Percentiles rank a stretch among this genome's conserved stretches.
Evolutionary conservation across 2,888 invertebrate species (phyloP).

Genomic region (Seira sanloemensis): DNA sequence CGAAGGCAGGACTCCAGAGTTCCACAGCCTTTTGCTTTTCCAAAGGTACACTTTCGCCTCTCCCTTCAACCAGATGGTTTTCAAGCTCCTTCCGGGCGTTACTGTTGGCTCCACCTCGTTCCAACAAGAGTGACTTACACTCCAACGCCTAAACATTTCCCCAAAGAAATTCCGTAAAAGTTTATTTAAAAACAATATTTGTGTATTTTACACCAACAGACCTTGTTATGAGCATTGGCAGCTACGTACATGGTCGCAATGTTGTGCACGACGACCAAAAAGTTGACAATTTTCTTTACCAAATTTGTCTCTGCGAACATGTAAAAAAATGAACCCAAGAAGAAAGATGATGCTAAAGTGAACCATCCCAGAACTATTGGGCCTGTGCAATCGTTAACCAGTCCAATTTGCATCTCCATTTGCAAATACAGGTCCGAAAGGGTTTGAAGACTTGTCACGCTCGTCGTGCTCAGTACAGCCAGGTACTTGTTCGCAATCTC

Average conservation of each 20-base stretch:
- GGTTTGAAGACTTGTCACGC: too few species aligned
- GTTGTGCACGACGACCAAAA: not conserved
- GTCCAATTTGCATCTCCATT: constrained; percentile 31
- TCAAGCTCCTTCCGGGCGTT: not conserved
- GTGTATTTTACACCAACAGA: not conserved
- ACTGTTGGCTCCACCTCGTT: not conserved
- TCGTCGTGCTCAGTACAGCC: not conserved
- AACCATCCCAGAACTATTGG: constrained; percentile 33
- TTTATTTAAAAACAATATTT: not conserved
- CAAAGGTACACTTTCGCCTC: not conserved
- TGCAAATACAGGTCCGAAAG: constrained; percentile 23
- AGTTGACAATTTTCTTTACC: not conserved
- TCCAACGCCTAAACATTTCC: constrained; percentile 7
- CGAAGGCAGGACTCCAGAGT: constrained; percentile 32
- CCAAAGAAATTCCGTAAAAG: too few species aligned
- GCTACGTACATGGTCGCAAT: constrained; percentile 1
- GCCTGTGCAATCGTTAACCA: constrained; percentile 27
- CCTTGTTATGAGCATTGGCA: constrained; percentile 29
- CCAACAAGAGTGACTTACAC: constrained; percentile 20
- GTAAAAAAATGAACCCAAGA: constrained; percentile 1
- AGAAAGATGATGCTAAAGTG: not conserved
- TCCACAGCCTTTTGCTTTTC: not conserved
- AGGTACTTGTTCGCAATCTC: constrained; percentile 21
- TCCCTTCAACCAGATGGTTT: not conserved
- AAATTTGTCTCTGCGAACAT: constrained; percentile 2